phyloP scores from a whole-genome alignment of 2,113 vertebrate genomes.

The Ariopsis seemanni region DNA sequence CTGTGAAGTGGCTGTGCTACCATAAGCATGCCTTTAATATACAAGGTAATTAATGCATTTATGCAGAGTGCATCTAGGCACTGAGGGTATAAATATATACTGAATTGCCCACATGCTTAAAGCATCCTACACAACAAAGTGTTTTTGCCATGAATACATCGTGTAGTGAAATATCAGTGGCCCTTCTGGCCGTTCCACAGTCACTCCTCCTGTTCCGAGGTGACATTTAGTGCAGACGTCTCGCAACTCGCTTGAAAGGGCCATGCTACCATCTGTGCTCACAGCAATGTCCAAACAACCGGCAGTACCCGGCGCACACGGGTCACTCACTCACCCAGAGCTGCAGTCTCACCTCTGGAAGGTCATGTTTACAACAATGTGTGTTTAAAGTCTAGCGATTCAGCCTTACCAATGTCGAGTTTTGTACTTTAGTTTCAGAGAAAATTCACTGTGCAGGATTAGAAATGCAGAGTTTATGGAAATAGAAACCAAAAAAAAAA shows the following conservation, averaged over 20 bases:
- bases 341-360: conserved; percentile 4
- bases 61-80: not conserved
- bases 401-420: not conserved
- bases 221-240: conserved; percentile 68
- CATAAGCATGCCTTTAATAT: not conserved
- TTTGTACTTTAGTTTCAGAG: not conserved
- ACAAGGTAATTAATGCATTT: not conserved
- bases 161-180: conserved; percentile 66
- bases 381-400: not conserved
- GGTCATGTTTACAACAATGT: conserved; percentile 12
- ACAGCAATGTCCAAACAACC: conserved; percentile 24
- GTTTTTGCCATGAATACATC: not conserved
- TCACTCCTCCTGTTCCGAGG: conserved; percentile 55
- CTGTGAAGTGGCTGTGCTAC: not conserved
- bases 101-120: not conserved
- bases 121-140: not conserved
- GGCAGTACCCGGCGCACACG: not conserved
- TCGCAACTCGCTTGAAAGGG: conserved; percentile 44
- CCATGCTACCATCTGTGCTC: conserved; percentile 50
- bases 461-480: not conserved
- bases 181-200: conserved; percentile 62
- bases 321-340: not conserved
- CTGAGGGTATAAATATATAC: not conserved
- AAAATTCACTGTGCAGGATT: too few relatives aligned
- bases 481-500: too few relatives aligned